A percentile compares a stretch with the other conserved stretches of the same genome.
phyloP scores from a whole-genome alignment of 2,113 vertebrate species.

The Pogonocichla stellata region DNA sequence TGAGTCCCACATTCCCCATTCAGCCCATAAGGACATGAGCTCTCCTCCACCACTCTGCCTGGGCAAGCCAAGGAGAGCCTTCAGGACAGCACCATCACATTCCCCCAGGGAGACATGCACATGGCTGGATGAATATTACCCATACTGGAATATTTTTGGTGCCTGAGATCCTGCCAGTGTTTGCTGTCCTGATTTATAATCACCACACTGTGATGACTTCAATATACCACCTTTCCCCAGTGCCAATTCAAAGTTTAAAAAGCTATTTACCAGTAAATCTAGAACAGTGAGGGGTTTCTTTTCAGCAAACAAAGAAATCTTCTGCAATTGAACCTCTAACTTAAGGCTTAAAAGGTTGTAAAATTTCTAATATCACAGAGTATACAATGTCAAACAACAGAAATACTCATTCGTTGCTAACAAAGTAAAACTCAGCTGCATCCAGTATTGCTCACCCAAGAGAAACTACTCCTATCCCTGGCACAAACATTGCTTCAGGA shows the following conservation, averaged over 20 bases:
- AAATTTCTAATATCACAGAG: background rate
- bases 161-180: background rate
- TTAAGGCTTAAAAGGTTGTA: background rate
- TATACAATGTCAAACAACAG: background rate
- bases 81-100: background rate
- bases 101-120: fast-evolving
- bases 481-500: background rate
- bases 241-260: background rate
- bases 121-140: background rate
- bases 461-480: background rate
- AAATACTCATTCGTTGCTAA: background rate
- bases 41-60: background rate
- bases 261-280: background rate
- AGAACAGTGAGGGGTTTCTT: background rate
- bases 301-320: background rate
- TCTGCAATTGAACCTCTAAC: background rate
- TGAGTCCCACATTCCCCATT: fast-evolving
- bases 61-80: background rate
- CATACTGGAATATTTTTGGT: background rate
- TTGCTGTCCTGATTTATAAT: background rate
- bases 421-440: background rate
- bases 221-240: background rate
- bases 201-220: background rate
- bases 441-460: background rate
- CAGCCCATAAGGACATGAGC: background rate